A percentile compares a stretch with the other conserved stretches of the same genome.
These are phyloP conservation scores for Scaptodrosophila lebanonensis DNA, from an alignment of 1,140 invertebrate genomes.

Conservation along the genomic window DNA sequence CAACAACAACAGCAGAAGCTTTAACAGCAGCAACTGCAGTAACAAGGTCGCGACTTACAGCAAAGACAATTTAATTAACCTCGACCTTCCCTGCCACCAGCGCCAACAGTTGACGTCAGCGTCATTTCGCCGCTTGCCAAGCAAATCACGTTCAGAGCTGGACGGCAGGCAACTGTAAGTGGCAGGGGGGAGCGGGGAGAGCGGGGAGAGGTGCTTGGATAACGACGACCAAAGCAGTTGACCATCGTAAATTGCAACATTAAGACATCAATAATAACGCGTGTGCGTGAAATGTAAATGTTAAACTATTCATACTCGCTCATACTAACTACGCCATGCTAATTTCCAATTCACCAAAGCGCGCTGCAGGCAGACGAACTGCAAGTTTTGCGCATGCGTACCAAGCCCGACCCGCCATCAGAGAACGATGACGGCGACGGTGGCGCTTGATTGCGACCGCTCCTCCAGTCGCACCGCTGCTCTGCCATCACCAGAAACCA, in stretches of 20 bases:
- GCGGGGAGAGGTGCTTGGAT: constrained; percentile 28
- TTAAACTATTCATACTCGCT: constrained; percentile 16
- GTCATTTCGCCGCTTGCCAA: constrained; percentile 16
- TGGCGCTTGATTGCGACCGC: neutral
- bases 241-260: constrained; percentile 58
- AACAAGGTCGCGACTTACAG: constrained; percentile 53
- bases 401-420: constrained; percentile 1
- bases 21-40: neutral
- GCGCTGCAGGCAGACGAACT: constrained; percentile 13
- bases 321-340: constrained; percentile 8
- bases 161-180: constrained; percentile 3
- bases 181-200: constrained; percentile 13
- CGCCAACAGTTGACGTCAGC: constrained; percentile 55
- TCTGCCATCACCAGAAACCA: constrained; percentile 31
- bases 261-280: constrained; percentile 61
- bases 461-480: neutral
- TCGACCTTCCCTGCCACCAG: constrained; percentile 60
- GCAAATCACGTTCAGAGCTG: constrained; percentile 45
- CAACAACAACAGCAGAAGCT: constrained; percentile 19
- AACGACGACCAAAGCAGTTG: constrained; percentile 44
- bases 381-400: constrained; percentile 61
- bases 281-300: constrained; percentile 34
- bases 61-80: constrained; percentile 76
- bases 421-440: constrained; percentile 1
- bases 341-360: constrained; percentile 40